phyloP scores from a whole-genome alignment of 1,140 invertebrate genomes.

The Zophobas atratus region DNA sequence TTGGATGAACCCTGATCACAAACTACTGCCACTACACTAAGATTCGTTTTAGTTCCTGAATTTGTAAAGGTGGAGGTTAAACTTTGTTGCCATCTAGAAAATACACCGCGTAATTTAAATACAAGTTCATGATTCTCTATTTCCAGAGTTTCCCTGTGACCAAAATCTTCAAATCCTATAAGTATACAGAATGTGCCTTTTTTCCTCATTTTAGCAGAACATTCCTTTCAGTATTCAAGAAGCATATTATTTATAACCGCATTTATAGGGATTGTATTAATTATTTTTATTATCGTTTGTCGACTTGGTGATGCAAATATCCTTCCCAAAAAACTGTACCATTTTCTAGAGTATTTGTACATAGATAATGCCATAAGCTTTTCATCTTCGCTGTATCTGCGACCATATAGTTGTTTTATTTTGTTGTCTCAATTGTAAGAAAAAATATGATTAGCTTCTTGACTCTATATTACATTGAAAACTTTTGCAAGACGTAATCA shows the following conservation, averaged over 20 bases:
- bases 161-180: constrained; percentile 1
- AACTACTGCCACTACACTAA: neutral
- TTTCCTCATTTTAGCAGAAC: neutral
- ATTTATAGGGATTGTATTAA: neutral
- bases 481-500: neutral
- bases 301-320: neutral
- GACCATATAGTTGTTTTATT: neutral
- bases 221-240: neutral
- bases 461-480: neutral
- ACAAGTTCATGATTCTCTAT: neutral
- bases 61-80: neutral
- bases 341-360: neutral
- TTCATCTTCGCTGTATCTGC: neutral
- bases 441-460: neutral
- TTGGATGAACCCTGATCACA: no score
- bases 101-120: neutral
- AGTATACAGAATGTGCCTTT: neutral
- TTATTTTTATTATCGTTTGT: neutral
- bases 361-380: neutral
- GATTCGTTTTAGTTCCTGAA: no score
- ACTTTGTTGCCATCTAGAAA: neutral
- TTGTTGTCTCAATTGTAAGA: neutral
- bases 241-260: neutral
- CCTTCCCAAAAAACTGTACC: neutral
- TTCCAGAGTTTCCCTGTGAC: neutral